phyloP scores from a whole-genome alignment of 2,113 vertebrate genomes.

The Alosa alosa region DNA sequence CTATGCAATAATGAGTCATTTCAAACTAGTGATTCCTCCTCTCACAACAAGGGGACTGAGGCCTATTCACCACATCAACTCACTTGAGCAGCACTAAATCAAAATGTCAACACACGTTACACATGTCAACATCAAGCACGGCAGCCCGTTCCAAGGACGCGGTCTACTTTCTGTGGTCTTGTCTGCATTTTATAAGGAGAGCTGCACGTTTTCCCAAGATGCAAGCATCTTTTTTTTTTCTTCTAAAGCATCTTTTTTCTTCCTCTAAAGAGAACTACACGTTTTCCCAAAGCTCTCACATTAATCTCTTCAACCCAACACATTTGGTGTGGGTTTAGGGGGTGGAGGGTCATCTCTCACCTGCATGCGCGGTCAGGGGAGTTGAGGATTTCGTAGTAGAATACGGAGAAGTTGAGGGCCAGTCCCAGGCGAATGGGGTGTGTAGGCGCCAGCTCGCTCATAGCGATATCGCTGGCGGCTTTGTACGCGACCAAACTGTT shows the following conservation, averaged over 20 bases:
- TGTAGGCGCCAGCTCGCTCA: constrained; percentile 92
- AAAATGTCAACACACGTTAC: background rate
- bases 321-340: too few relatives aligned
- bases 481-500: constrained; percentile 97
- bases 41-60: background rate
- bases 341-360: constrained; percentile 60
- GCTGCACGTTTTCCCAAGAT: background rate
- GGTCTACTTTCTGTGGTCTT: background rate
- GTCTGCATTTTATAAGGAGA: background rate
- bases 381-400: constrained; percentile 99
- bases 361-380: constrained; percentile 97
- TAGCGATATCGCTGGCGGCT: constrained; percentile 95
- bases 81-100: background rate
- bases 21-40: background rate
- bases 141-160: background rate
- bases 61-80: background rate
- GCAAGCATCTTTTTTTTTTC: too few relatives aligned
- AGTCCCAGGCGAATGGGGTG: constrained; percentile 95
- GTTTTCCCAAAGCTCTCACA: too few relatives aligned
- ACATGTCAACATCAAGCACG: background rate
- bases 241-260: too few relatives aligned
- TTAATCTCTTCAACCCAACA: too few relatives aligned
- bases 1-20: background rate
- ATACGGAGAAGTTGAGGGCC: constrained; percentile 98
- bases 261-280: too few relatives aligned